Base-by-base conservation (phyloP, 2,113 vertebrate genomes). In the Montifringilla adamsi region DNA sequence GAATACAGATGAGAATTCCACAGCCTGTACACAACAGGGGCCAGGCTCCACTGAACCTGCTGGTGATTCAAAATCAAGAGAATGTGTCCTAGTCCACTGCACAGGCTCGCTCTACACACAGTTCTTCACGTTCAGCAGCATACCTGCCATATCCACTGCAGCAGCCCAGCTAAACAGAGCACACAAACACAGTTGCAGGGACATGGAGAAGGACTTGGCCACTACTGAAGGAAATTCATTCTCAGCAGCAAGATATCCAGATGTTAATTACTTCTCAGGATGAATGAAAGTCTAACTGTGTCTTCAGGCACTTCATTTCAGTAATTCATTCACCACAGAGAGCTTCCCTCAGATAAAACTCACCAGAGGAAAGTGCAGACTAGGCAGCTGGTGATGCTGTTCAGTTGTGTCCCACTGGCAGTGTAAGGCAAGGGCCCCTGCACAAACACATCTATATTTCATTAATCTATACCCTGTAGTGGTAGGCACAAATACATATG, bases 221-320 rank as follows among this genome's bases (percentile, higher is more conserved):
- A 63, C 56, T 75, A 75, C 60, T 1, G 4, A 70, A 73, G 30
- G 49, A 70, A 92, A 92, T 78, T 74, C 59, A 74, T 58, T 81
- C 91, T 90, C 73, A 47, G 80, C 0, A 1, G 88, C 31, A 50
- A 95, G 76, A 84, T 85, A 89, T 55, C 68, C 86, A 94, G 76
- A 73, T 91, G 72, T 84, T 96, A 93, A 94, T 90, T 93, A 94
- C 73, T 67, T 84, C 64, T 70, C 69, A 60, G 90, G 87, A 94
- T 75, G 82, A 93, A 63, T 16, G 4, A 13, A 87, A 93, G 75
- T 33, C 79, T 80, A 90, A 88, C 86, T 33, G 83, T 95, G 62
- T 74, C 96, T 95, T 92, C 68, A 72, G 93, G 93, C 43, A 0
- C 28, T 93, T 89, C 33, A 52, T 78, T 95, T 90, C 73, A 63